Evolutionary conservation across 2,888 invertebrate species (phyloP), one percentile per base, ranked within the genome.

Genomic region (Allolobophora icterica): DNA sequence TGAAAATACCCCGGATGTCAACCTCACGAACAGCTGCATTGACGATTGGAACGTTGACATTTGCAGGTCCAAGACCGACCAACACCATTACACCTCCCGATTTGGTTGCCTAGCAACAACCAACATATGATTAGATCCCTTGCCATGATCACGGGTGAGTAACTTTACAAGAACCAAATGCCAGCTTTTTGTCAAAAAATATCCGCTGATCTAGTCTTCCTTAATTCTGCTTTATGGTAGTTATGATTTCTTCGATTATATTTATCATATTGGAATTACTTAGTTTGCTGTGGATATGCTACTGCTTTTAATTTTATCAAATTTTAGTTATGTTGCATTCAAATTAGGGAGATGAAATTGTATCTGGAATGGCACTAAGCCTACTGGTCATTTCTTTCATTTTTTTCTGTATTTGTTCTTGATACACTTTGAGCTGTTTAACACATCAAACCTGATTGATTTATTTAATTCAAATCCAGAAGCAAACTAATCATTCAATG

Each of bases 1-100:
- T 96, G 96, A 99, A 99, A 91, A 98, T 97, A 92, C 99, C 99
- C 92, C 97, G 96, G 93, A 99, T 97, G 95, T 99, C 98, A 21
- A 99, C 97, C 96, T 99, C 99, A 91, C 98, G 96, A 0, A 97
- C 96, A 45, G 97, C 96, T 5, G 98, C 97, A 94, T 97, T 97
- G 0, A 97, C 97, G 40, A 99, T 96, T 2, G 99, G 98, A 92
- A 99, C 94, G 92, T 97, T 97, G 91, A 97, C 96, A 95, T 98
- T 97, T 0, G 97, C 95, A 91, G 97, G 96, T 83, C 98, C 98
- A 96, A 98, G 97, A 21, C 99, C 99, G 40, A 99, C 98, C 92
- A 99, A 95, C 90, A 98, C 97, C 13, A 97, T 97, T 91, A 96
- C 96, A 84, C 99, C 99, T 30, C 98, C 98, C 0, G 97, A 96